Percentiles rank a stretch among this genome's conserved stretches.
phyloP scores from a whole-genome alignment of 2,888 invertebrate genomes.

The Branchipolynoe longqiensis region DNA sequence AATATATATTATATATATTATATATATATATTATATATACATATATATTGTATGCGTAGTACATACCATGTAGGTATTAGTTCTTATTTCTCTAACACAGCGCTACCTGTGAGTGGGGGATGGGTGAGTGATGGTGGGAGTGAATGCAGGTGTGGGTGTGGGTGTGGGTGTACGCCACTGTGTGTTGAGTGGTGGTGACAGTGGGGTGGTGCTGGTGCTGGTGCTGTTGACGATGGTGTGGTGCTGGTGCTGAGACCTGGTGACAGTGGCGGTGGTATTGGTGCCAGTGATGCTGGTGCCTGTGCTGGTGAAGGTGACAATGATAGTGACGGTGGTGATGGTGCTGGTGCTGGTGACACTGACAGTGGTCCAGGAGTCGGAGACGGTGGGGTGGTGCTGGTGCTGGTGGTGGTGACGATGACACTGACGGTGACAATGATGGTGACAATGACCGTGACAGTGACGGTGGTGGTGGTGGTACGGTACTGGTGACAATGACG shows the following conservation, averaged over 20 bases:
- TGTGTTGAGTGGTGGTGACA: too few species aligned
- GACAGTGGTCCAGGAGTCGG: neutral
- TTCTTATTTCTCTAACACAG: too few species aligned
- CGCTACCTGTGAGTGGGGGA: too few species aligned
- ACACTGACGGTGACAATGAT: neutral
- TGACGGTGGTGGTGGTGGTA: neutral
- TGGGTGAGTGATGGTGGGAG: too few species aligned
- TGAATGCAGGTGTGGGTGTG: too few species aligned
- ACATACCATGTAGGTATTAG: too few species aligned
- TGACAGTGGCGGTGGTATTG: neutral
- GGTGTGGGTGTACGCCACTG: too few species aligned
- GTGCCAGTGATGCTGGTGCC: neutral
- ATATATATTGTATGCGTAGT: too few species aligned
- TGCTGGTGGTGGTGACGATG: neutral
- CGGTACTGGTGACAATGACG: neutral
- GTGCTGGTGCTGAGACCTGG: neutral
- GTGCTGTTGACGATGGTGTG: neutral
- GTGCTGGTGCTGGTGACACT: neutral
- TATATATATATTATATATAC: too few species aligned
- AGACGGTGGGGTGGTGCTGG: neutral
- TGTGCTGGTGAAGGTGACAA: neutral
- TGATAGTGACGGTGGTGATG: neutral
- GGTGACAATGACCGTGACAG: too few species aligned
- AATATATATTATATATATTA: too few species aligned
- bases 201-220: neutral